phyloP scores from a whole-genome alignment of 2,113 vertebrate genomes.

The Siniperca knerii region DNA sequence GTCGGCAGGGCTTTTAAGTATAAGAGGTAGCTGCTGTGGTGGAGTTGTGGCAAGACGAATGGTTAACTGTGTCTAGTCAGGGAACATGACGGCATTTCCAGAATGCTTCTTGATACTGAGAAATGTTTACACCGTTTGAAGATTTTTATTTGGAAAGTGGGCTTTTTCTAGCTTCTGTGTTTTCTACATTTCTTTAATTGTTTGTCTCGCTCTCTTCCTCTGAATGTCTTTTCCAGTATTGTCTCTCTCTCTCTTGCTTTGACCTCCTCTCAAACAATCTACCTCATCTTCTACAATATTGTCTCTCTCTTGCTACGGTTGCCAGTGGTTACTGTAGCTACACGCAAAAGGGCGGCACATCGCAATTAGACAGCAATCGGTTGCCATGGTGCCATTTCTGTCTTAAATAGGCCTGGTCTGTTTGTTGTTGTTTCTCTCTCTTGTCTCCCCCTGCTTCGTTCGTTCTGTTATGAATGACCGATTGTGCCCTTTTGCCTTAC shows the following conservation, averaged over 20 bases:
- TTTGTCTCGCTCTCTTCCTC: constrained; percentile 14
- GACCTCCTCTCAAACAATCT: constrained; percentile 55
- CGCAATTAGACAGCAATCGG: constrained; percentile 87
- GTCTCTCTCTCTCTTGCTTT: constrained; percentile 30
- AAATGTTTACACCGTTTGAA: constrained; percentile 29
- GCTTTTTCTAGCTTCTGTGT: constrained; percentile 2
- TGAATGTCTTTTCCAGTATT: neutral
- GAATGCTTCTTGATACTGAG: neutral
- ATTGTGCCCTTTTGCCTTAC: constrained; percentile 79
- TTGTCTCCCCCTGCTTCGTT: constrained; percentile 45
- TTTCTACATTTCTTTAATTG: neutral
- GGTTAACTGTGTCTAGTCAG: constrained; percentile 45
- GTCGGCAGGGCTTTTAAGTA: constrained; percentile 52
- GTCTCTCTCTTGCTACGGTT: constrained; percentile 74
- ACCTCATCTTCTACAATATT: constrained; percentile 58
- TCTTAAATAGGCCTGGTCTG: constrained; percentile 81
- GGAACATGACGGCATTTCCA: constrained; percentile 34
- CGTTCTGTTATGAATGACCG: constrained; percentile 74
- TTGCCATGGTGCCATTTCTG: constrained; percentile 83
- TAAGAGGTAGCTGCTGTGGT: constrained; percentile 41
- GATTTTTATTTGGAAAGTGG: neutral
- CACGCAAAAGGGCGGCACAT: constrained; percentile 76
- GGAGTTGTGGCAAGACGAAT: constrained; percentile 47
- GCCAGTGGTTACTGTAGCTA: constrained; percentile 83
- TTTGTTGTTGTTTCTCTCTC: constrained; percentile 80